A percentile compares a stretch with the other conserved stretches of the same genome.
Evolutionary conservation across 2,797 vertebrate species (phyloP).

Genomic region (Oophaga sylvatica): DNA sequence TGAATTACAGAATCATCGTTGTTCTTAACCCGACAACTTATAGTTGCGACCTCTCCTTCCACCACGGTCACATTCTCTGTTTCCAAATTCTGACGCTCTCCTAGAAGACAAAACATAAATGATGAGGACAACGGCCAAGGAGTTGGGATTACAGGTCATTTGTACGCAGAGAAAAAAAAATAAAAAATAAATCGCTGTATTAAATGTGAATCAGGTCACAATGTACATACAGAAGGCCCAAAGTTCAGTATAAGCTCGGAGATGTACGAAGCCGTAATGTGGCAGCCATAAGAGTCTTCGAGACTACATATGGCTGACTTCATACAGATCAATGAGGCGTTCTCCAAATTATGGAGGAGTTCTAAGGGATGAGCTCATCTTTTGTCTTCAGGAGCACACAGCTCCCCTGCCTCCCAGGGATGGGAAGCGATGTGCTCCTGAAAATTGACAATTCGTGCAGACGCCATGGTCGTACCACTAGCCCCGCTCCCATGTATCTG

Average conservation of each 20-base stretch:
- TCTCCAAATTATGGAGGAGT: background rate
- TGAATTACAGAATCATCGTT: conserved; percentile 98
- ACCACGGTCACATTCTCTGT: conserved; percentile 93
- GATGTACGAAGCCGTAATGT: background rate
- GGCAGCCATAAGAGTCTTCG: background rate
- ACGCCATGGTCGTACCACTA: too few relatives aligned
- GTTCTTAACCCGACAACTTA: conserved; percentile 96
- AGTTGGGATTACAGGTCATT: background rate
- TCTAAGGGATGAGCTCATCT: background rate
- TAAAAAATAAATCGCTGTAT: too few relatives aligned
- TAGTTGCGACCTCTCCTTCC: conserved; percentile 94
- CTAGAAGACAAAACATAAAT: conserved; percentile 67
- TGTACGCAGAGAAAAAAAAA: background rate
- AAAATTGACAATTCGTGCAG: too few relatives aligned
- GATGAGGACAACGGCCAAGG: background rate
- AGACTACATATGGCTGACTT: too few relatives aligned
- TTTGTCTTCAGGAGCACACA: too few relatives aligned
- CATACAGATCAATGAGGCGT: too few relatives aligned
- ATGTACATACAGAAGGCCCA: background rate
- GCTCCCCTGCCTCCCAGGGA: too few relatives aligned
- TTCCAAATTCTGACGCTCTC: conserved; percentile 89
- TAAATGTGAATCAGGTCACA: too few relatives aligned
- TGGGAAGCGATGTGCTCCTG: too few relatives aligned
- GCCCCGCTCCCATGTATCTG: too few relatives aligned
- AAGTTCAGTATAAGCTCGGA: background rate